Evolutionary conservation across 2,888 invertebrate genomes (phyloP), one percentile per base, ranked within the genome.

Genomic region (Lithophane ornitopus): DNA sequence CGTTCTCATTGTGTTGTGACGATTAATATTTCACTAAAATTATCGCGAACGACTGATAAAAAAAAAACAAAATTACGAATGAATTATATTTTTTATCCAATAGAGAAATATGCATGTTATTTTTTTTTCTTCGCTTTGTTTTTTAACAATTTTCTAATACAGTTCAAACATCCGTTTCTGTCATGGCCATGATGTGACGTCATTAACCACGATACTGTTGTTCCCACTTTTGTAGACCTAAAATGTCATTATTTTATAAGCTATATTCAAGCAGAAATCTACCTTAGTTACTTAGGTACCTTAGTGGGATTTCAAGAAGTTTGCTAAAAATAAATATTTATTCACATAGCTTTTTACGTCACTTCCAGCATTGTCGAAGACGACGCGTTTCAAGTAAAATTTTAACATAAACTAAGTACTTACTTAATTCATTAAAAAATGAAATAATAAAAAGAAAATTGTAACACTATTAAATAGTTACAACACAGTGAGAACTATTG

Each of bases 1-100:
- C 1, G 28, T 52, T 77, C 78, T n/a, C 61, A 61, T n/a, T 76
- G 69, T 70, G 54, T 39, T 39, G 54, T 62, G 61, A 70, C 46
- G 28, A 69, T 54, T 28, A 58, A 54, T 19, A 19, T 39, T 39
- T 19, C 14, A 74, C 14, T 44, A 0, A 44, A 54, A 54, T 16
- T 12, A 62, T 46, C 26, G 74, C 34, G 26, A n/a, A 46, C 7
- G 34, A 46, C 19, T 44, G 44, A 34, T n/a, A n/a, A 65, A 44
- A 14, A 9, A 54, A 34, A n/a, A 28, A 12, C 11, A 49, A 49
- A 52, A 34, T 28, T 44, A 28, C 9, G 34, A 34, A n/a, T 3
- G 3, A 22, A 12, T 46, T 4, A 8, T 19, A 28, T 16, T n/a
- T 34, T 28, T 16, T 52, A n/a, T 52, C 16, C 66, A 34, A 34